Percentiles rank a stretch among this genome's conserved stretches.
Evolutionary conservation across 2,113 vertebrate species (phyloP).

Genomic region (Dasyurus viverrinus): DNA sequence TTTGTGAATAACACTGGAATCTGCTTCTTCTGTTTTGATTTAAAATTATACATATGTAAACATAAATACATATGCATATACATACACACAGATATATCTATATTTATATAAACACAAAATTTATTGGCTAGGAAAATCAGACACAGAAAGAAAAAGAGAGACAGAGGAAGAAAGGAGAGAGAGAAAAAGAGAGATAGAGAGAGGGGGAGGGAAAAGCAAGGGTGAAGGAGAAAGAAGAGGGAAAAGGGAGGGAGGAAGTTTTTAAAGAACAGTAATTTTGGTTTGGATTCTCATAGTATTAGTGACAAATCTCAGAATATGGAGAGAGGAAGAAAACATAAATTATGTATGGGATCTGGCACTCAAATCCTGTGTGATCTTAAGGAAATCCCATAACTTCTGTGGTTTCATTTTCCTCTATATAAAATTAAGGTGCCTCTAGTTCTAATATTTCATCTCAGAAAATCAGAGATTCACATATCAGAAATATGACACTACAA

Average conservation of each 20-base stretch:
- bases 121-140: not conserved
- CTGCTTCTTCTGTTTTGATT: not conserved
- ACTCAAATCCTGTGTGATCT: not conserved
- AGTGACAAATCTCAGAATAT: not conserved
- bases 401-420: not conserved
- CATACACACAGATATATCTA: too few relatives aligned
- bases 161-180: too few relatives aligned
- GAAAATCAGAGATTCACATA: not conserved
- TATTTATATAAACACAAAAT: not conserved
- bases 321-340: not conserved
- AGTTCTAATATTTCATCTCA: not conserved
- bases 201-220: too few relatives aligned
- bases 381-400: not conserved
- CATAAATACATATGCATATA: too few relatives aligned
- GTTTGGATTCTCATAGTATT: too few relatives aligned
- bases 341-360: not conserved
- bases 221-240: too few relatives aligned
- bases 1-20: not conserved
- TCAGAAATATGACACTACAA: not conserved
- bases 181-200: too few relatives aligned
- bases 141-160: too few relatives aligned
- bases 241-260: not conserved
- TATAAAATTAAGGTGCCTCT: not conserved
- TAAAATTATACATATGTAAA: not conserved
- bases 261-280: not conserved